A percentile compares a stretch with the other conserved stretches of the same genome.
Conservation (phyloP, 2,888 invertebrate species). For the Lepas anatifera region DNA sequence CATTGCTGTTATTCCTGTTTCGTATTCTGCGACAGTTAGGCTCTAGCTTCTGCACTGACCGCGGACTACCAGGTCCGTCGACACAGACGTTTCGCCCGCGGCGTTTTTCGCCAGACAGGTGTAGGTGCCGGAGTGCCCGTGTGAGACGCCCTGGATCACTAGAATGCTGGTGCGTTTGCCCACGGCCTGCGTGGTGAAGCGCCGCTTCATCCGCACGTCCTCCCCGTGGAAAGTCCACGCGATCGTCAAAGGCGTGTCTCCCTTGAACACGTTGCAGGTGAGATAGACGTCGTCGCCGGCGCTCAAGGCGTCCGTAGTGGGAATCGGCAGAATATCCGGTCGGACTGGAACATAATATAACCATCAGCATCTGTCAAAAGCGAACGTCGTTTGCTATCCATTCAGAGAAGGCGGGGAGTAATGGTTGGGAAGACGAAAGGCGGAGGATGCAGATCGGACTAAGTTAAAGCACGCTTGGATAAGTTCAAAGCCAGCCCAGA, state of each 20-base stretch:
- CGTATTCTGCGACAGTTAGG: no score
- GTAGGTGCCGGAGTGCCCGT: constrained; percentile 36
- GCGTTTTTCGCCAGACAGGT: constrained; percentile 52
- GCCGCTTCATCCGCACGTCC: constrained; percentile 28
- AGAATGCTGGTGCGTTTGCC: constrained; percentile 27
- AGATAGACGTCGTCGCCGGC: constrained; percentile 67
- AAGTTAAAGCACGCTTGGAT: background rate
- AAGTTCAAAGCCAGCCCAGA: background rate
- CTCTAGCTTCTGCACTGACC: constrained; percentile 11
- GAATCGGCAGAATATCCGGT: constrained; percentile 53
- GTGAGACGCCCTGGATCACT: constrained; percentile 26
- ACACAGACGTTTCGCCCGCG: constrained; percentile 36
- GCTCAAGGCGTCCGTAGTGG: constrained; percentile 23
- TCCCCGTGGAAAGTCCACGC: constrained; percentile 35
- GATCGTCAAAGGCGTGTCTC: constrained; percentile 34
- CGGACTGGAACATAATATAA: constrained; percentile 51
- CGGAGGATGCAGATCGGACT: no score
- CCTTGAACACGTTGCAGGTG: constrained; percentile 46
- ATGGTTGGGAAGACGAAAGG: no score
- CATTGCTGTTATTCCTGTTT: no score
- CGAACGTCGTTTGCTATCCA: no score
- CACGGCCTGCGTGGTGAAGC: constrained; percentile 23
- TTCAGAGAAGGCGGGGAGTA: no score
- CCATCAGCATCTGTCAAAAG: no score
- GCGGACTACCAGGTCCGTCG: constrained; percentile 20